Evolutionary conservation across 1,140 invertebrate species (phyloP).

Genomic region (Copidosoma floridanum): DNA sequence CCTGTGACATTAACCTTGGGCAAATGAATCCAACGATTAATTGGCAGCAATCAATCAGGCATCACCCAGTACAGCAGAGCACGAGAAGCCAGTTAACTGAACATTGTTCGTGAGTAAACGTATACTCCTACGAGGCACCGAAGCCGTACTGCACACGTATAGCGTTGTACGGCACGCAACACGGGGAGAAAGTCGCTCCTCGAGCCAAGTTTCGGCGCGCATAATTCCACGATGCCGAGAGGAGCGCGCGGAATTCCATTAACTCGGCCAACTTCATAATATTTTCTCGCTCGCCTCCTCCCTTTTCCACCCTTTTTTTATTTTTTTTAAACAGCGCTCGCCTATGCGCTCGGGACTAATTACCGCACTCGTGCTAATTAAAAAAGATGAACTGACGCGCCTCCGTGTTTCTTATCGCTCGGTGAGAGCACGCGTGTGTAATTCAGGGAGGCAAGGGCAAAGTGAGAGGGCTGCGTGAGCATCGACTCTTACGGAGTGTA

Average conservation of each 20-base stretch:
- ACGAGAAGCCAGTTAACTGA: constrained; percentile 11
- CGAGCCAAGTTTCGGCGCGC: background rate
- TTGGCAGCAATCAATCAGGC: too few relatives aligned
- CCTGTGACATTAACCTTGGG: too few relatives aligned
- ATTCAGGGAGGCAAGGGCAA: too few relatives aligned
- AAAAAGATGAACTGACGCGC: constrained; percentile 24
- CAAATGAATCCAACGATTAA: too few relatives aligned
- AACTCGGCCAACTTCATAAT: constrained; percentile 11
- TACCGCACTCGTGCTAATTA: constrained; percentile 27
- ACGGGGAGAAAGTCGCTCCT: background rate
- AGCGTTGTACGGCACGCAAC: background rate
- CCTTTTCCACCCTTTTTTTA: background rate
- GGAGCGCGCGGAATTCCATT: constrained; percentile 5
- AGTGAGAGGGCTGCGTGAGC: too few relatives aligned
- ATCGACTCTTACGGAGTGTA: too few relatives aligned
- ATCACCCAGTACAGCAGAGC: too few relatives aligned
- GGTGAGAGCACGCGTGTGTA: too few relatives aligned
- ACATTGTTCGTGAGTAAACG: background rate
- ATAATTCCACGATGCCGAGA: too few relatives aligned
- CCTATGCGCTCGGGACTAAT: constrained; percentile 12
- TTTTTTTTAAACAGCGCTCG: constrained; percentile 6
- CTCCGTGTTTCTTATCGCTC: constrained; percentile 23
- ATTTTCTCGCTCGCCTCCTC: constrained; percentile 4
- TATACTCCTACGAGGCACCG: background rate
- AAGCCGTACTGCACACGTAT: background rate